Base-by-base conservation (phyloP, 2,113 vertebrate genomes). In the Tretioscincus oriximinensis region DNA sequence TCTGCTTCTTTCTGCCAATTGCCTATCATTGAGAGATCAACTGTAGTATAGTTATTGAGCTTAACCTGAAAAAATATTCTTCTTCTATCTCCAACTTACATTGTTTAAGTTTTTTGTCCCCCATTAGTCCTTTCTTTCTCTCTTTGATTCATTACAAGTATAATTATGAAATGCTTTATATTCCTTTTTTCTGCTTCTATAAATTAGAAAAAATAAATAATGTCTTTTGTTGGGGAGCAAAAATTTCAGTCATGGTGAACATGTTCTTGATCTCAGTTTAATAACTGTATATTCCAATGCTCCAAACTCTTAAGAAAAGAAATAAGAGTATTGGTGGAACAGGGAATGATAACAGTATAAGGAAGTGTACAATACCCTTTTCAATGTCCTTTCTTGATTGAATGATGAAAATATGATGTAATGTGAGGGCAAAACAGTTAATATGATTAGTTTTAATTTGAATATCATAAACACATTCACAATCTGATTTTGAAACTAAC, bases 381-480 rank as follows among this genome's bases (percentile, higher is more conserved):
- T 76, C 21, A 4, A 12, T 22, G 35, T 29, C 22, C 73, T 64
- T 49, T 11, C 73, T 66, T 60, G 35, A 69, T 14, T 61, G 51
- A 81, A 5, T 81, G 65, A 75, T 58, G 61, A 67, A 73, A 45
- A 24, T 35, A 74, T 81, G 54, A 28, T 76, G 35, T 47, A 29
- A 20, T 22, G 69, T 24, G 28, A 66, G 16, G 31, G 31, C 45
- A 26, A 79, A 45, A 18, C 73, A 51, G 51, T 51, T 75, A 45
- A 18, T 81, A 74, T 47, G 14, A 78, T 80, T 86, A 4, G 64
- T 68, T 45, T 29, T 28, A 31, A 49, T 77, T 68, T 73, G 80
- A 66, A 84, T 0, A 0, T 64, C 21, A 28, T 76, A 63, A 11
- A 31, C 51, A 35, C 14, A 20, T 70, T 61, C 31, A 21, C 2